These are phyloP conservation scores for Monopis laevigella DNA, from an alignment of 2,888 invertebrate species.

Conservation along the genomic window DNA sequence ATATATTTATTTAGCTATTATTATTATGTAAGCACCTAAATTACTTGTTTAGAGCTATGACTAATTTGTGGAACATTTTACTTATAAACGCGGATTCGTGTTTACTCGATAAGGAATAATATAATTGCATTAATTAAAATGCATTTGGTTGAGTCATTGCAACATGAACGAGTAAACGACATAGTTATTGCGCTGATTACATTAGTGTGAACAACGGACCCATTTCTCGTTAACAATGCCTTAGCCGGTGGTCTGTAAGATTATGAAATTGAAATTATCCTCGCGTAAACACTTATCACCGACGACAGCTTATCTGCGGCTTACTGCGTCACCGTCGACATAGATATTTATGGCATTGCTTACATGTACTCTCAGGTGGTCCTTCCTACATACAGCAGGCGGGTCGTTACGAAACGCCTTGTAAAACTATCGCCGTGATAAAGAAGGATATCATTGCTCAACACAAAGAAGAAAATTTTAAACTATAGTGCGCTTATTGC, in stretches of 20 bases:
- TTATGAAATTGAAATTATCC: slow-evolving; percentile 7
- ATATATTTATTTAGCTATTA: no score
- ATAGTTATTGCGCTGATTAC: no score
- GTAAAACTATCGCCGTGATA: no score
- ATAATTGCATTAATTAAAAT: slow-evolving; percentile 4
- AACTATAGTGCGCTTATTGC: no score
- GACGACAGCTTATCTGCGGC: slow-evolving; percentile 37
- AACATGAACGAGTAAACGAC: background rate
- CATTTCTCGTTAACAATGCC: slow-evolving; percentile 2
- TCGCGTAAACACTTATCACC: slow-evolving; percentile 22
- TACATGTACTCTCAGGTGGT: slow-evolving; percentile 10
- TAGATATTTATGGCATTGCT: slow-evolving; percentile 39
- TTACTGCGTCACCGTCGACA: slow-evolving; percentile 39
- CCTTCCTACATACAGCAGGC: no score
- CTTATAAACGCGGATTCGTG: slow-evolving; percentile 6
- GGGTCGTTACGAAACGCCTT: no score
- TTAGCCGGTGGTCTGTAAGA: slow-evolving; percentile 10
- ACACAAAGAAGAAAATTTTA: no score
- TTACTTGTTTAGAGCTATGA: no score
- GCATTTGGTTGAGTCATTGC: slow-evolving; percentile 3
- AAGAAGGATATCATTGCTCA: no score
- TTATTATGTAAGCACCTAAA: no score
- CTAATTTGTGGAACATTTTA: no score
- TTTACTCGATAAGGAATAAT: slow-evolving; percentile 8
- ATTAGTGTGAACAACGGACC: background rate